These are phyloP conservation scores for Gallinago undulata DNA, from an alignment of 2,113 vertebrate genomes.

Conservation along the genomic window DNA sequence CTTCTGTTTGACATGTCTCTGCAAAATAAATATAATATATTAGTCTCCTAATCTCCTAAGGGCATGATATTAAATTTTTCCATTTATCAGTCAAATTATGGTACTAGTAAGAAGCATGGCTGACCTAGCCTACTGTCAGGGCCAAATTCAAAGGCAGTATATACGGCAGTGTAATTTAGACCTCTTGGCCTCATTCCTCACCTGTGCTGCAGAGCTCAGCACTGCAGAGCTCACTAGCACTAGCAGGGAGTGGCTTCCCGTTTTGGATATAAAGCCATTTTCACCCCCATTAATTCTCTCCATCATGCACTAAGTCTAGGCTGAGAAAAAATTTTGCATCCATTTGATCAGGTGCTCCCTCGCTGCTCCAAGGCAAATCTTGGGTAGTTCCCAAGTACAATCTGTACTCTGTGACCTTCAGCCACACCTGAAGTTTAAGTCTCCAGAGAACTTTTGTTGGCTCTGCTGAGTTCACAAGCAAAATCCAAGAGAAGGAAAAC, in stretches of 20 bases:
- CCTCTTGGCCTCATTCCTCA: conserved; percentile 23
- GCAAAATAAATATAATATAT: neutral
- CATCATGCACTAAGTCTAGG: neutral
- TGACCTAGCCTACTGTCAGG: neutral
- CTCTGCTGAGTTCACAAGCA: neutral
- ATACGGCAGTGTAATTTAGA: conserved; percentile 2
- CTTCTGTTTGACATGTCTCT: neutral
- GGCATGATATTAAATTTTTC: neutral
- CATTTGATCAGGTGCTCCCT: neutral
- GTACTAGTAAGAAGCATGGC: neutral
- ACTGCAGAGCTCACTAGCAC: neutral
- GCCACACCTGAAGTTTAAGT: neutral
- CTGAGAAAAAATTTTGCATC: neutral
- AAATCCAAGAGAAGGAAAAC: neutral
- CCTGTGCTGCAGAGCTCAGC: neutral
- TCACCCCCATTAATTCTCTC: neutral
- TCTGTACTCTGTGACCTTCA: conserved; percentile 14
- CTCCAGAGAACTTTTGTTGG: neutral
- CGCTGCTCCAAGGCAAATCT: neutral
- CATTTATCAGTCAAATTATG: neutral
- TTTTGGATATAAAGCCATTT: neutral
- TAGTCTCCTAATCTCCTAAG: neutral
- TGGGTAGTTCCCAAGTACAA: neutral
- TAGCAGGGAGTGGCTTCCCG: neutral
- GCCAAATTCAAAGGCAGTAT: neutral